Evolutionary conservation across 2,888 invertebrate species (phyloP).

Genomic region (Drosophila pullipes): DNA sequence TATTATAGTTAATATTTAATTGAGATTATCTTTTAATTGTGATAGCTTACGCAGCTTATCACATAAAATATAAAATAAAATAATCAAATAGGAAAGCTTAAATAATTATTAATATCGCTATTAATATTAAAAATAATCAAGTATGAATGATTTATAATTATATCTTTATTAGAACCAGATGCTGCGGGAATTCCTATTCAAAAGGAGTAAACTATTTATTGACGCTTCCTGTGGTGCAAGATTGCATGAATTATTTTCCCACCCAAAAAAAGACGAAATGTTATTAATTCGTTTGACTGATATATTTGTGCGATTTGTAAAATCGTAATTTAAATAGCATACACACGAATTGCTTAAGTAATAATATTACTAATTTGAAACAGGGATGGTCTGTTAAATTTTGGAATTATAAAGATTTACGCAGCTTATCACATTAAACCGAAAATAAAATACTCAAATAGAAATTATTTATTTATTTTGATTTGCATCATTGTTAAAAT

Average conservation of each 20-base stretch:
- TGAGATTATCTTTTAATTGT: too few relatives aligned
- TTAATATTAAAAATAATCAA: too few relatives aligned
- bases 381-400: background rate
- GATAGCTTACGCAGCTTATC: too few relatives aligned
- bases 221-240: background rate
- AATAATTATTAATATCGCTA: too few relatives aligned
- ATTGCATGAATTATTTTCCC: background rate
- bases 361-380: background rate
- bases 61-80: too few relatives aligned
- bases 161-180: background rate
- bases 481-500: too few relatives aligned
- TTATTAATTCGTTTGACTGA: constrained; percentile 1
- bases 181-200: background rate
- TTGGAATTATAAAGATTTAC: background rate
- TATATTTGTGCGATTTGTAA: background rate
- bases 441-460: background rate
- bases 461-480: background rate
- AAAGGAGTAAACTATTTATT: background rate
- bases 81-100: background rate
- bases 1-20: too few relatives aligned
- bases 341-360: background rate
- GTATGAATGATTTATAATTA: background rate
- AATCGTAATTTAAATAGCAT: background rate
- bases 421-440: background rate
- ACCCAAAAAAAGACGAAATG: background rate